Evolutionary conservation across 2,888 invertebrate species (phyloP).

Genomic region (Drosophila demipolita): DNA sequence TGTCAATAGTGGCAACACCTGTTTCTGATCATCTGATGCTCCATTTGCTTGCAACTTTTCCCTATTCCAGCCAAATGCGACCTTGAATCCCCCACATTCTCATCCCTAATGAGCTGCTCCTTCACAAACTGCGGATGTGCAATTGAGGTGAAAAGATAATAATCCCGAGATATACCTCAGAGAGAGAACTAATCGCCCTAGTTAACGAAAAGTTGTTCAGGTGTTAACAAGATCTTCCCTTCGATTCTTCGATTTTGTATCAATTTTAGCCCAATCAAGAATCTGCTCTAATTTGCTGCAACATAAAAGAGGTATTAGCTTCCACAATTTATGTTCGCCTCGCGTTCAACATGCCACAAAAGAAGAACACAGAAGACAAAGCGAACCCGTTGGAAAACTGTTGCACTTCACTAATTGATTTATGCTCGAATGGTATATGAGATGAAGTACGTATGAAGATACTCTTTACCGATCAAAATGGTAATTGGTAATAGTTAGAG

Average conservation of each 20-base stretch:
- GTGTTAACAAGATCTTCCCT: constrained; percentile 43
- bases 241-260: constrained; percentile 41
- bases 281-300: constrained; percentile 59
- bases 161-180: not conserved
- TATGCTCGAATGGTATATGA: constrained; percentile 54
- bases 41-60: constrained; percentile 27
- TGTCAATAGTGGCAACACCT: constrained; percentile 74
- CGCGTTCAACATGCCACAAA: constrained; percentile 48
- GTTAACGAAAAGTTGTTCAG: constrained; percentile 20
- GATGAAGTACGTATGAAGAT: constrained; percentile 36
- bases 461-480: constrained; percentile 24
- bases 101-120: constrained; percentile 13
- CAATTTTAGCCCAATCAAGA: constrained; percentile 32
- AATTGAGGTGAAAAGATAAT: constrained; percentile 18
- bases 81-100: constrained; percentile 50
- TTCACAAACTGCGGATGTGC: constrained; percentile 36
- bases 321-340: constrained; percentile 61
- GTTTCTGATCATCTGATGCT: constrained; percentile 35
- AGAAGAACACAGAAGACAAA: constrained; percentile 20
- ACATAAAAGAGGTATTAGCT: constrained; percentile 66
- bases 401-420: constrained; percentile 72
- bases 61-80: constrained; percentile 29
- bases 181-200: constrained; percentile 3
- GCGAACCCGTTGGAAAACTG: constrained; percentile 50
- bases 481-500: constrained; percentile 30